A percentile compares a stretch with the other conserved stretches of the same genome.
Conservation (phyloP, 2,113 vertebrate species). For the Nannobrachium achirus region DNA sequence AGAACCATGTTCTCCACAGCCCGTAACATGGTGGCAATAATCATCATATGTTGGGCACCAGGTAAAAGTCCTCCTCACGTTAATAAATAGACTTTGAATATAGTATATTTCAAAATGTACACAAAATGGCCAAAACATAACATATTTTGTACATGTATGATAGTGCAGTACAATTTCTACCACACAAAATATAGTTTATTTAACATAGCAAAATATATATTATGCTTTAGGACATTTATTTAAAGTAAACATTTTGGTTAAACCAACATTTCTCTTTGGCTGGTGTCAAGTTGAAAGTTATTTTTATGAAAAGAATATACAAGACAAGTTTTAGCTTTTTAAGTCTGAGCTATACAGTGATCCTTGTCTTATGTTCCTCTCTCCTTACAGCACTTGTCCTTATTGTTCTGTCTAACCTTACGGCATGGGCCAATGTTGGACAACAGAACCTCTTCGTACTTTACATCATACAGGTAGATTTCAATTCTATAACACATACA, state of each 20-base stretch:
- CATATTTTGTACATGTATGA: too few species aligned
- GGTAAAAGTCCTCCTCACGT: too few species aligned
- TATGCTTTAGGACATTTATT: not conserved
- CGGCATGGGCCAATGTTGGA: constrained; percentile 15
- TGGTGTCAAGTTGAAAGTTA: too few species aligned
- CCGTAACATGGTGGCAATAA: constrained; percentile 76
- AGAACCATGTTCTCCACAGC: constrained; percentile 52
- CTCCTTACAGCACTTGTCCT: constrained; percentile 77
- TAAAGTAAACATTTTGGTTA: too few species aligned
- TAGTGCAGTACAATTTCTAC: too few species aligned
- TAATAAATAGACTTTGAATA: too few species aligned
- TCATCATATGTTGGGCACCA: constrained; percentile 84
- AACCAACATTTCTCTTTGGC: too few species aligned
- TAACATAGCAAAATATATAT: not conserved
- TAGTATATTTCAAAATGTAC: too few species aligned
- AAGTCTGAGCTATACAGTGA: not conserved
- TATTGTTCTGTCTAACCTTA: constrained; percentile 68
- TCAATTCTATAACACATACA: not conserved
- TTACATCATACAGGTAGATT: constrained; percentile 75
- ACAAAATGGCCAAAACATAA: too few species aligned
- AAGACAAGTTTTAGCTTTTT: too few species aligned
- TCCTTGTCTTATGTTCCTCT: not conserved
- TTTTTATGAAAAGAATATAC: too few species aligned
- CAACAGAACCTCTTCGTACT: constrained; percentile 68
- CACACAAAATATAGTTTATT: too few species aligned